These are phyloP conservation scores for Allygus modestus DNA, from an alignment of 2,888 invertebrate species.

Conservation along the genomic window DNA sequence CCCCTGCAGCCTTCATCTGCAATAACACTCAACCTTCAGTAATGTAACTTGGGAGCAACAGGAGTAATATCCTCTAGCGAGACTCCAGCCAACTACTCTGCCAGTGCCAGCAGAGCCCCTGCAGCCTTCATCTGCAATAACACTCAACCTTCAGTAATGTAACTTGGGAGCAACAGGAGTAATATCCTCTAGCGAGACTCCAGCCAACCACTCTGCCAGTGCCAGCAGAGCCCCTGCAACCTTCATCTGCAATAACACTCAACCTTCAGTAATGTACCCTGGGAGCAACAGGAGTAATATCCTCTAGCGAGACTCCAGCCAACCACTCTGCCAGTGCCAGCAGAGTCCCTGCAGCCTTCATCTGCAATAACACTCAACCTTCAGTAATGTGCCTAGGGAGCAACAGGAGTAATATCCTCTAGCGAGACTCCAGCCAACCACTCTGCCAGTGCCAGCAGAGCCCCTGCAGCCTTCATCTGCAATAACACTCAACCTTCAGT, in stretches of 20 bases:
- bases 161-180: not conserved
- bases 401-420: not conserved
- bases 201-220: not conserved
- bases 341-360: not conserved
- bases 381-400: not conserved
- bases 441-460: not conserved
- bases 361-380: not conserved
- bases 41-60: not conserved
- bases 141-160: not conserved
- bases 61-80: not conserved
- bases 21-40: constrained; percentile 1
- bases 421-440: not conserved
- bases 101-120: not conserved
- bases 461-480: not conserved
- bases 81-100: not conserved
- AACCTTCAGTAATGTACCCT: not conserved
- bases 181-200: not conserved
- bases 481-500: not conserved
- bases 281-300: not conserved
- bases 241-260: not conserved
- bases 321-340: not conserved
- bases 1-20: constrained; percentile 14
- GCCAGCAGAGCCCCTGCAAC: not conserved
- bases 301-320: not conserved
- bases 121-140: constrained; percentile 3